Evolutionary conservation across 2,113 vertebrate genomes (phyloP), one percentile per base, ranked within the genome.

Genomic region (Bungarus multicinctus): DNA sequence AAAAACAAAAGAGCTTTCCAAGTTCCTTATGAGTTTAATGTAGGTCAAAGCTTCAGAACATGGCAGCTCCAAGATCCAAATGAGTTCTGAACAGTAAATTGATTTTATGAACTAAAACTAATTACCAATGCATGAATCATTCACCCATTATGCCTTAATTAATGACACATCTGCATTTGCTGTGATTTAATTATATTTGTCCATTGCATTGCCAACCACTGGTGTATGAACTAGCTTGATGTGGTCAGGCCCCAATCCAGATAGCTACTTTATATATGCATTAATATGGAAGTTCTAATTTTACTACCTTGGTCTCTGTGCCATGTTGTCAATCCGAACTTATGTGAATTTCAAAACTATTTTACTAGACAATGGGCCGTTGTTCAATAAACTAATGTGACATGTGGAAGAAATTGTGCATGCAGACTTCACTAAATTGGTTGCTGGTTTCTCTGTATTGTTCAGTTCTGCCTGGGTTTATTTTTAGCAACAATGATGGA

Each of bases 1-100:
- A 52, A 89, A 87, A 58, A 85, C 93, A 93, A 94, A 23, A 92
- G 64, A 43, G 34, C 89, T 96, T 95, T 94, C 64, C 92, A 95
- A 52, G 55, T 45, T 89, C 52, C 94, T 2, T 30, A 90, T 90
- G 2, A 43, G 93, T 94, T 89, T 87, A n/a, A 89, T 96, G 92
- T 74, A 50, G 6, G 88, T 93, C 55, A 95, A 39, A 92, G 27
- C 54, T 20, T 91, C 89, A 88, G 55, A 92, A 2, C 92, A 74
- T 47, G 94, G 55, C 1, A 64, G 20, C 18, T 89, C 27, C 25
- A 4, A 92, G 2, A 53, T 94, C 91, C 58, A 0, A 39, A 54
- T 55, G 91, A 95, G 14, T 94, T 93, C 55, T 95, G 27, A 69
- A 1, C 0, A 91, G 1, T n/a, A 92, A 85, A 94, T 0, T 88